These are phyloP conservation scores for Myotis vivesi DNA, from an alignment of 2,797 vertebrate species.

Conservation along the genomic window DNA sequence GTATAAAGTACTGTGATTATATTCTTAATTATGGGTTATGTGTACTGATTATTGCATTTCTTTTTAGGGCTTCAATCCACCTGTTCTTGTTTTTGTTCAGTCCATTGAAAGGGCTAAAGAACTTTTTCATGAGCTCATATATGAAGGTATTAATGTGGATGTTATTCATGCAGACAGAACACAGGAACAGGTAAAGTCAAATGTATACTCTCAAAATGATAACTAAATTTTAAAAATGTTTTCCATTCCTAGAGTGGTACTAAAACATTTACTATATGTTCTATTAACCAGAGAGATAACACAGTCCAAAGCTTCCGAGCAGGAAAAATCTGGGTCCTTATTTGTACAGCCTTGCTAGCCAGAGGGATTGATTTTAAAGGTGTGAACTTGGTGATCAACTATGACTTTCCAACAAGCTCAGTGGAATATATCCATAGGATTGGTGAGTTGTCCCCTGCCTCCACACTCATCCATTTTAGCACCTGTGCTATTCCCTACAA, in stretches of 20 bases:
- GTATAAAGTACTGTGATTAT: not conserved
- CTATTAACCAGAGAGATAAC: conserved; percentile 90
- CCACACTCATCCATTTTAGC: not conserved
- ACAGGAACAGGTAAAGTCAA: conserved; percentile 91
- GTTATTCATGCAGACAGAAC: conserved; percentile 97
- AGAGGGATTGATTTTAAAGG: conserved; percentile 99
- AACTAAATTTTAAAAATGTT: conserved; percentile 14
- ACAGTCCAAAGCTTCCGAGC: conserved; percentile 94
- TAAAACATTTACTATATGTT: conserved; percentile 43
- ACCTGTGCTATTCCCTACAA: not conserved
- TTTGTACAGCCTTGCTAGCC: conserved; percentile 95
- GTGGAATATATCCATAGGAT: conserved; percentile 98
- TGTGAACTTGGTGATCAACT: conserved; percentile 96
- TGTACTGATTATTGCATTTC: conserved; percentile 59
- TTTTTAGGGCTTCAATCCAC: conserved; percentile 93
- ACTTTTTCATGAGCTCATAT: conserved; percentile 96
- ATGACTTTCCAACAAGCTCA: conserved; percentile 95
- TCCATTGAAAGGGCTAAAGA: conserved; percentile 96
- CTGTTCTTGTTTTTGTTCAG: conserved; percentile 97
- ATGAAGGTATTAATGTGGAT: conserved; percentile 97
- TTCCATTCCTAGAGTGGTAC: conserved; percentile 19
- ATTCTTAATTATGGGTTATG: conserved; percentile 29
- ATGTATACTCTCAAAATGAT: not conserved
- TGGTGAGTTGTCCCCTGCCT: conserved; percentile 83
- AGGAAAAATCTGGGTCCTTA: conserved; percentile 97